Percentiles rank a stretch among this genome's conserved stretches.
Evolutionary conservation across 2,888 invertebrate genomes (phyloP).

Genomic region (Hydroisotoma schaefferi): DNA sequence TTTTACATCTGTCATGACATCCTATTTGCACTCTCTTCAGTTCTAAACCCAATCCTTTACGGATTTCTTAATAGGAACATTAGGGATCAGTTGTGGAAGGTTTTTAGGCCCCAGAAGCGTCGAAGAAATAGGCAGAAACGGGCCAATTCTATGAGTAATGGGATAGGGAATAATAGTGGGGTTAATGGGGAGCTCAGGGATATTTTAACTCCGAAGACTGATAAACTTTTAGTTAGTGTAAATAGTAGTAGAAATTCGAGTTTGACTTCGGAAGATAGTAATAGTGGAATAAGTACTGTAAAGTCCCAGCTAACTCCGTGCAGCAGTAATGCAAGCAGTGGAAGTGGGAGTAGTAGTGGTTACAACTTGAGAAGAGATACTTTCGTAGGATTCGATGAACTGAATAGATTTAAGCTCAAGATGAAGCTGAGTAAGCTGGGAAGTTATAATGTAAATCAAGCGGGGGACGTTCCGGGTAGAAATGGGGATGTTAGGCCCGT

Average conservation of each 20-base stretch:
- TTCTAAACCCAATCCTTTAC: constrained; percentile 46
- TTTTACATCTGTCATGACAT: constrained; percentile 40
- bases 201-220: constrained; percentile 1
- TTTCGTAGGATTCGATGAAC: not conserved
- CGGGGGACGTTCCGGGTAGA: too few species aligned
- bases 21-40: constrained; percentile 41
- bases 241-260: constrained; percentile 15
- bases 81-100: constrained; percentile 42
- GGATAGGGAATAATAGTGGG: not conserved
- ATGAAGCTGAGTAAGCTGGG: not conserved
- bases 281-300: not conserved
- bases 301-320: not conserved
- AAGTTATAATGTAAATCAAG: too few species aligned
- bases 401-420: not conserved
- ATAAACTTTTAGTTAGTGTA: not conserved
- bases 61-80: constrained; percentile 48
- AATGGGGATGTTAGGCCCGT: too few species aligned
- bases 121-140: constrained; percentile 1
- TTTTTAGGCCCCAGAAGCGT: constrained; percentile 16
- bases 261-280: constrained; percentile 22
- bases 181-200: not conserved
- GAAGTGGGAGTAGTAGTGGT: not conserved
- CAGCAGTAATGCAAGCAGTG: not conserved
- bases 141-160: not conserved
- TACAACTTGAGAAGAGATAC: not conserved